Conservation (phyloP, 2,797 vertebrate species). For the Cyprinodon diabolis region DNA sequence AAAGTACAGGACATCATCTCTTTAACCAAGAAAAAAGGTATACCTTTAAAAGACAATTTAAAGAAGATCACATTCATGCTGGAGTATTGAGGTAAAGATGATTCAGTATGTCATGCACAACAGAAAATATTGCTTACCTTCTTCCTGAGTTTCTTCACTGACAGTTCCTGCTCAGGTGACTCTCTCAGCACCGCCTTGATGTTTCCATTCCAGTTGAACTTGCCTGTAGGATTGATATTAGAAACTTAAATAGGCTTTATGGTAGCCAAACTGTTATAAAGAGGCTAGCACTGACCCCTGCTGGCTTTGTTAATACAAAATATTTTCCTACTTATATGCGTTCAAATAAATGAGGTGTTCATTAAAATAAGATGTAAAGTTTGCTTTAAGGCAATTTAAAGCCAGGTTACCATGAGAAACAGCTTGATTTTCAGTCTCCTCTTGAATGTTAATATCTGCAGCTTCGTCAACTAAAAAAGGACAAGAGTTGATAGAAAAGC, state of each 20-base stretch:
- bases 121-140: constrained; percentile 81
- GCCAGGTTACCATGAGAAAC: constrained; percentile 71
- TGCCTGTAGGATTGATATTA: constrained; percentile 75
- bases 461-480: constrained; percentile 66
- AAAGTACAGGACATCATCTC: constrained; percentile 23
- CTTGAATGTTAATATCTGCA: constrained; percentile 59
- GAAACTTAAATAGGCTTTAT: constrained; percentile 6
- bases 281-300: constrained; percentile 59
- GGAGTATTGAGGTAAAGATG: neutral
- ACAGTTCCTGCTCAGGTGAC: constrained; percentile 88
- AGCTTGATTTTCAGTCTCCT: constrained; percentile 59
- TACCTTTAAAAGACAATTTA: neutral
- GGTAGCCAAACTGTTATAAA: neutral
- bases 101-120: neutral
- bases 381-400: neutral
- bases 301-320: constrained; percentile 39
- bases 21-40: neutral
- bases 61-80: neutral
- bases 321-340: neutral
- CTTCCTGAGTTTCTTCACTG: constrained; percentile 92
- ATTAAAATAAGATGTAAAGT: neutral
- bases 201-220: constrained; percentile 97
- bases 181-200: constrained; percentile 89
- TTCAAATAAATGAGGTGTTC: neutral
- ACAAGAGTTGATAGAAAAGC: neutral